Evolutionary conservation across 2,888 invertebrate genomes (phyloP), one percentile per base, ranked within the genome.

Genomic region (Agrochola lota): DNA sequence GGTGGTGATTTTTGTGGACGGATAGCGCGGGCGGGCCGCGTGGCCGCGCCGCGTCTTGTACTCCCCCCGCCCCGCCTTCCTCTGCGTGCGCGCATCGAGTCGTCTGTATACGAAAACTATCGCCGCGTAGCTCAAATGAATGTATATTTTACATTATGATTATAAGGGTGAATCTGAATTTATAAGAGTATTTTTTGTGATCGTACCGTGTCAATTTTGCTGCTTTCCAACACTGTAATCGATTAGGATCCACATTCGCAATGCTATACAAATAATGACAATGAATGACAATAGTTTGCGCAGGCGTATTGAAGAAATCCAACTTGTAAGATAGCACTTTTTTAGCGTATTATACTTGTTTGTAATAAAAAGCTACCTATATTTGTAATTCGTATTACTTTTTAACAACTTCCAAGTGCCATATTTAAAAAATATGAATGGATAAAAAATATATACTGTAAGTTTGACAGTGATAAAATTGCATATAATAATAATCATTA

Each of bases 101-200:
- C 74, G 73, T 72, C 80, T 86, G 87, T 85, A 78, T 85, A 85
- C 90, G 83, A 89, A 83, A 85, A 84, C 86, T 92, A 93, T 92
- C 90, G 92, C 93, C 93, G 93, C 87, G 92, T 94, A 94, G 95
- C 95, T 95, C 94, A 94, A 94, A 94, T 91, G 91, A 90, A 94
- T 93, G 92, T 93, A 93, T 91, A 91, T 92, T 91, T 92, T 92
- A 92, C 91, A 90, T 90, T 91, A 90, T 90, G 89, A 91, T 90
- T 89, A 87, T 92, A 93, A 93, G 93, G 91, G 93, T 94, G 94
- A 95, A 95, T 95, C 94, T 95, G 95, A 95, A 95, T 95, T 95
- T 95, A 93, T 94, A 93, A 92, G 89, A 91, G 89, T 93, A 91
- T 91, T 93, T 92, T 93, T 93, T 88, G 92, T 93, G 92, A 93